Base-by-base conservation (phyloP, 2,113 vertebrate genomes). In the Pseudorasbora parva region DNA sequence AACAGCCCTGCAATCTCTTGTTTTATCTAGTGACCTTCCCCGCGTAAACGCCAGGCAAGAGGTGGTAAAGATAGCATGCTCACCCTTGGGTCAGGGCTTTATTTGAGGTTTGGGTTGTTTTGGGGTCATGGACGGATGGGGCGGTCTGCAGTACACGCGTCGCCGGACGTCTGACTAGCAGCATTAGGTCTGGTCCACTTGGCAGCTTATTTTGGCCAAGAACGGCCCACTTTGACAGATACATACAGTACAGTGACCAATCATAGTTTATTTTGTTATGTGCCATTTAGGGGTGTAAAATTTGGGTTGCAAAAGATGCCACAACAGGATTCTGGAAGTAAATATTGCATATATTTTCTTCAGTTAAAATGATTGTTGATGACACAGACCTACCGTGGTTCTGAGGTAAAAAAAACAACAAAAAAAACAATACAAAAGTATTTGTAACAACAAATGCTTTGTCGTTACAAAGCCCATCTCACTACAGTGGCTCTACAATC, bases 1-100 rank as follows among this genome's bases (percentile, higher is more conserved):
- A n/a, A 76, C 57, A 47, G 57, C 14, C 74, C 85, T 78, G 78
- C 80, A 62, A 78, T 78, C 83, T 89, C 81, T 73, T 47, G 45
- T 90, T 85, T 37, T 51, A 60, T 21, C 8, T 84, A 71, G 86
- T 56, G 33, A 6, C 51, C 21, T 72, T 25, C 30, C 81, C n/a
- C 2, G 41, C 8, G 45, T 54, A 10, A 45, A 64, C 66, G 43
- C 62, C 43, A 54, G 5, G 5, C 5, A 2, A 57, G 33, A 57
- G 33, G 33, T 5, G 1, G 43, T 84, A 56, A 64, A 72, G n/a
- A 27, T 21, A 14, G 56, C 45, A 37, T 51, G 4, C 12, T 78
- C 21, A 77, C 85, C 51, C 37, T 5, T 2, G 25, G 56, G 19
- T 68, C 15, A 64, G 30, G 57, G 72, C 54, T n/a, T 45, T 72